Percentiles rank a stretch among this genome's conserved stretches.
These are phyloP conservation scores for Galeopterus variegatus DNA, from an alignment of 2,113 vertebrate species.

Conservation along the genomic window DNA sequence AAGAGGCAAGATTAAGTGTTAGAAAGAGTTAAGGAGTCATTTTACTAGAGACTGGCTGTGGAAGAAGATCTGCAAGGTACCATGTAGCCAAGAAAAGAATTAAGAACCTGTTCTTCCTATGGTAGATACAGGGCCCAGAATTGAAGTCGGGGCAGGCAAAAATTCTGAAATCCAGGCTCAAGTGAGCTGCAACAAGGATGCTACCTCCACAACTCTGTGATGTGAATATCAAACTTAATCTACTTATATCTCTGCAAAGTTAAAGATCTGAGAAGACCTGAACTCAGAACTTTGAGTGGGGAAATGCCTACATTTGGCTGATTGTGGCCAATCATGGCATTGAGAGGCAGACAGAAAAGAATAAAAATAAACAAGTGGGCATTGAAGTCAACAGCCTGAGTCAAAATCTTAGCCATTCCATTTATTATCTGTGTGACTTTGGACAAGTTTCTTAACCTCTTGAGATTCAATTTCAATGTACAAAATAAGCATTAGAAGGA, in stretches of 20 bases:
- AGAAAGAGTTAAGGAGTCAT: neutral
- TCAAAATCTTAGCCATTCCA: conserved; percentile 58
- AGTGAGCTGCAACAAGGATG: neutral
- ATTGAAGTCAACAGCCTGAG: neutral
- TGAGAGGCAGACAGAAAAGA: neutral
- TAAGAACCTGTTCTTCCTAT: neutral
- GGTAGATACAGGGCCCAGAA: neutral
- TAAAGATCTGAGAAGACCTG: neutral
- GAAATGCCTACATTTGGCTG: neutral
- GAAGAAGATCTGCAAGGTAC: neutral
- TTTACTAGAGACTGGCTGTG: neutral
- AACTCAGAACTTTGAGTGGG: neutral
- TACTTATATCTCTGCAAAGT: neutral
- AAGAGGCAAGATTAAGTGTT: neutral
- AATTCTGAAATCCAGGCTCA: conserved; percentile 15
- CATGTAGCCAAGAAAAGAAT: neutral
- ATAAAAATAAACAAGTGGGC: neutral
- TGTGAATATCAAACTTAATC: neutral
- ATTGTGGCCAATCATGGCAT: neutral
- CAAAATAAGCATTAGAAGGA: neutral
- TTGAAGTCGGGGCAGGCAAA: neutral
- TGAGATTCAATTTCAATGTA: neutral
- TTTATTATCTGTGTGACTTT: neutral
- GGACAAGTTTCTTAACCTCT: conserved; percentile 23
- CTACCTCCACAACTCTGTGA: neutral